Evolutionary conservation across 2,888 invertebrate species (phyloP).

Genomic region (Perizoma affinitatum): DNA sequence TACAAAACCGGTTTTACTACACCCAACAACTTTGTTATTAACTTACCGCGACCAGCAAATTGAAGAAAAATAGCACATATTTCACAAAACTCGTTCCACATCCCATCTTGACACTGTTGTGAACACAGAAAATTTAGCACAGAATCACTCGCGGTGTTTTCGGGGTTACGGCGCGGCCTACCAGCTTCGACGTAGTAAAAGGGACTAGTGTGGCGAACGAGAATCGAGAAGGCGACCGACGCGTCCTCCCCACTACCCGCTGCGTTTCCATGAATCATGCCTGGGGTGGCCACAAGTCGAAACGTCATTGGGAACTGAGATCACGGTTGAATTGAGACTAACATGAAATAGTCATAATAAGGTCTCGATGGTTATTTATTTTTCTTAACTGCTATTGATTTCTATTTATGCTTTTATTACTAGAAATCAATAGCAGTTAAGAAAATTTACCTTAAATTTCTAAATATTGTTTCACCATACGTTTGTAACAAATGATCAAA

Average conservation of each 20-base stretch:
- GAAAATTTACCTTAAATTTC: too few relatives aligned
- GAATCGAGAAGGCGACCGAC: slow-evolving; percentile 75
- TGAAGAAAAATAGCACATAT: slow-evolving; percentile 92
- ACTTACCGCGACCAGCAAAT: slow-evolving; percentile 91
- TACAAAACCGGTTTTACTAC: slow-evolving; percentile 69
- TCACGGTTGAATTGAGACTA: neutral
- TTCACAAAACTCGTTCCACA: slow-evolving; percentile 91
- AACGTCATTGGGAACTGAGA: slow-evolving; percentile 7
- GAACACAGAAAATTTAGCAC: slow-evolving; percentile 68
- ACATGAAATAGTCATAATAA: neutral
- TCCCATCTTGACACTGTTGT: slow-evolving; percentile 81
- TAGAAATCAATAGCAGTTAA: too few relatives aligned
- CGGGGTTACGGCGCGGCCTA: slow-evolving; percentile 44
- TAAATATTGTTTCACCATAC: too few relatives aligned
- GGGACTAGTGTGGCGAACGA: slow-evolving; percentile 64
- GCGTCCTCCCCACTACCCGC: slow-evolving; percentile 52
- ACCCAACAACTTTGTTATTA: slow-evolving; percentile 54
- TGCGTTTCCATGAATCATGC: slow-evolving; percentile 55
- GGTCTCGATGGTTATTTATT: too few relatives aligned
- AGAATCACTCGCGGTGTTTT: slow-evolving; percentile 69
- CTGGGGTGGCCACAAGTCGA: slow-evolving; percentile 46
- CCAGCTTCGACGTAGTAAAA: slow-evolving; percentile 53
- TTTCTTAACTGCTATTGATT: too few relatives aligned
- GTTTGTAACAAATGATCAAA: too few relatives aligned
- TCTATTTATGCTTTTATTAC: too few relatives aligned